Evolutionary conservation across 2,113 vertebrate species (phyloP), one percentile per base, ranked within the genome.

Genomic region (Oxyruncus cristatus): DNA sequence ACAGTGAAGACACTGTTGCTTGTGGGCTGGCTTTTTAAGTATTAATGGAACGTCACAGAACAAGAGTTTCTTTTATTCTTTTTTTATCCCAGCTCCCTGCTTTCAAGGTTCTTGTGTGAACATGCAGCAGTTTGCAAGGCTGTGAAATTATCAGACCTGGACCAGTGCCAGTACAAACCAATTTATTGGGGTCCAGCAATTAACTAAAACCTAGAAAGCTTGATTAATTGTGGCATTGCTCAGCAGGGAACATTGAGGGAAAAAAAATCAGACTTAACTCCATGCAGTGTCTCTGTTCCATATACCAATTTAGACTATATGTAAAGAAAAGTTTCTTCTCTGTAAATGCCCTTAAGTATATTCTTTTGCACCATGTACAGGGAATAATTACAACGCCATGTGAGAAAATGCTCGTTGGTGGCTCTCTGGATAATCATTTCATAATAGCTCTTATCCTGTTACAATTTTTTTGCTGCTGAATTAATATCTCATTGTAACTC

Each of bases 181-280:
- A 98, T 98, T 98, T 98, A 98, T 98, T 98, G 97, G 97, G 98
- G 97, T 97, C 95, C 97, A 97, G 93, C 98, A 98, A 98, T 98
- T 98, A 98, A 97, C 96, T 95, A 98, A 98, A 98, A 98, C 97
- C 97, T 98, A 98, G 97, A 98, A 98, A 98, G 97, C 97, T 96
- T 98, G 97, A 98, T 98, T 98, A 98, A 98, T 97, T 98, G 96
- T 98, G 97, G 98, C 97, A 98, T 72, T 84, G 93, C 98, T 95
- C 97, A 98, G 98, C 97, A 94, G 97, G 98, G 95, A 97, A 88
- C 96, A 89, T 62, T 90, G 61, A 87, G 56, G 3, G 62, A 49
- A 75, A 93, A 79, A 94, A 81, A 94, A 92, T 95, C 83, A 97
- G 94, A 88, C 94, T 97, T 75, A 97, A 93, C 91, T 96, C 78